phyloP scores from a whole-genome alignment of 1,140 invertebrate genomes.

The Lucilia cuprina region DNA sequence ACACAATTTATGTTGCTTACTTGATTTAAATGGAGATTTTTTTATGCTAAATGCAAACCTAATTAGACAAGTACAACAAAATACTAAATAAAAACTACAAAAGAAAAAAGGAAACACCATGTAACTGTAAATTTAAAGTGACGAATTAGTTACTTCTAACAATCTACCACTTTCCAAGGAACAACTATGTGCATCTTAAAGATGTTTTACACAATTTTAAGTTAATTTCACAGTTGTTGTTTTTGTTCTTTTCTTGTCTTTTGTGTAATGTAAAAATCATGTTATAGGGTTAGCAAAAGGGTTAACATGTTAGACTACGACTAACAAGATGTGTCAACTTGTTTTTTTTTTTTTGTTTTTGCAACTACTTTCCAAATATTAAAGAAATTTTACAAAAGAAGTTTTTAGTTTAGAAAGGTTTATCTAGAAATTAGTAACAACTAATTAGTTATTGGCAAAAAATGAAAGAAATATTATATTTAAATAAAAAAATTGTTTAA shows the following conservation, averaged over 20 bases:
- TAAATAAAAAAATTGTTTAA: too few relatives aligned
- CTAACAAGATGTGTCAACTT: neutral
- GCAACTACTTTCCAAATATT: neutral
- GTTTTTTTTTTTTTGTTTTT: neutral
- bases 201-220: neutral
- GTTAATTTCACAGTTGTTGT: neutral
- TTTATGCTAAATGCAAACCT: neutral
- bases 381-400: too few relatives aligned
- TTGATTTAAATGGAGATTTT: neutral
- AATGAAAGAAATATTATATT: too few relatives aligned
- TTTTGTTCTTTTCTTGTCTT: neutral
- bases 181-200: neutral
- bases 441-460: too few relatives aligned
- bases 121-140: neutral
- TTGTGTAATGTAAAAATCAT: neutral
- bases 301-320: neutral
- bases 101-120: neutral
- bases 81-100: neutral
- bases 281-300: neutral
- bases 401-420: too few relatives aligned
- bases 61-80: neutral
- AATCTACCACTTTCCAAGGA: too few relatives aligned
- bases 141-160: neutral
- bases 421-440: too few relatives aligned
- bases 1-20: constrained; percentile 8